Percentiles rank a stretch among this genome's conserved stretches.
These are phyloP conservation scores for Centroberyx gerrardi DNA, from an alignment of 2,797 vertebrate species.

Conservation along the genomic window DNA sequence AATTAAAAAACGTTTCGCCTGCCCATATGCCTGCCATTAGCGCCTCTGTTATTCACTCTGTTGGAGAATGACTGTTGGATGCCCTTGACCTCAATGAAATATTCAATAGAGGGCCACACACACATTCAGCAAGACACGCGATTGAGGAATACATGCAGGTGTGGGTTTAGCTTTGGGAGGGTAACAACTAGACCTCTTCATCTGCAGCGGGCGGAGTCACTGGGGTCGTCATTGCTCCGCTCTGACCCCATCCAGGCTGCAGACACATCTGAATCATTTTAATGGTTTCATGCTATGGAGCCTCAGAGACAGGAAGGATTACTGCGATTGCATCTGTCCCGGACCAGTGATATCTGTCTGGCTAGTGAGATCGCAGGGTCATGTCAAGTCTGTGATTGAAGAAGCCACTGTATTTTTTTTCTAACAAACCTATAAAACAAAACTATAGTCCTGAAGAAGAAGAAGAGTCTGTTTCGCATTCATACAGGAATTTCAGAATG, in stretches of 20 bases:
- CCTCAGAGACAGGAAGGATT: slow-evolving; percentile 57
- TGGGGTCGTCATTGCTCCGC: slow-evolving; percentile 58
- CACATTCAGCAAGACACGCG: slow-evolving; percentile 21
- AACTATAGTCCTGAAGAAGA: background rate
- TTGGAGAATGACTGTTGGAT: slow-evolving; percentile 60
- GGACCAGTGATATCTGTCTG: slow-evolving; percentile 59
- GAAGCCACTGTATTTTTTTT: slow-evolving; percentile 28
- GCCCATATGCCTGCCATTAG: slow-evolving; percentile 61
- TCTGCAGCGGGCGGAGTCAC: slow-evolving; percentile 47
- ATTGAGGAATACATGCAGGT: slow-evolving; percentile 41
- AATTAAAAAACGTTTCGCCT: slow-evolving; percentile 46
- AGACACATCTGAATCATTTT: slow-evolving; percentile 73
- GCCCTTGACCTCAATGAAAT: slow-evolving; percentile 71
- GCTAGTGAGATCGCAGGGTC: slow-evolving; percentile 48
- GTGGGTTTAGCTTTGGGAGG: slow-evolving; percentile 40
- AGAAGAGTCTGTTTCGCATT: slow-evolving; percentile 25
- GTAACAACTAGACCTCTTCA: slow-evolving; percentile 59
- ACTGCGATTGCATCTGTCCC: slow-evolving; percentile 67
- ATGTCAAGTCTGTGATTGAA: slow-evolving; percentile 43
- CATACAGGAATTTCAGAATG: slow-evolving; percentile 34
- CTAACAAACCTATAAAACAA: slow-evolving; percentile 45
- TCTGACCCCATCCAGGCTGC: slow-evolving; percentile 50
- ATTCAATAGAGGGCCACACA: slow-evolving; percentile 51
- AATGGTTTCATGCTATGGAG: slow-evolving; percentile 64
- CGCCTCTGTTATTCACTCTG: slow-evolving; percentile 44